phyloP scores from a whole-genome alignment of 1,140 invertebrate genomes.

The Thaumatotibia leucotreta region DNA sequence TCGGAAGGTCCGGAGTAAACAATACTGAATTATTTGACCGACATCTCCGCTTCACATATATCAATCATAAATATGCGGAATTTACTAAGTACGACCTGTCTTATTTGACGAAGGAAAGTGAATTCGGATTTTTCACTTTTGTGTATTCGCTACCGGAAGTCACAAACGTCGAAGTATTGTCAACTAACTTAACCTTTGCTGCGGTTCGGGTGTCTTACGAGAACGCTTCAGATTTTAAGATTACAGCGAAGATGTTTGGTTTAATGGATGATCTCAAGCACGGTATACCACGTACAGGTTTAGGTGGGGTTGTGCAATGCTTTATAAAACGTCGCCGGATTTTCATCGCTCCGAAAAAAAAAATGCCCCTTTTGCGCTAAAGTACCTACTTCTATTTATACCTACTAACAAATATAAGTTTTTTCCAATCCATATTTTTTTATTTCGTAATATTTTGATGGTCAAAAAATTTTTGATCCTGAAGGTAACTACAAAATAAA shows the following conservation, averaged over 20 bases:
- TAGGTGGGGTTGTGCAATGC: neutral
- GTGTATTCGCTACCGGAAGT: neutral
- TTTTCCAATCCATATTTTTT: too few species aligned
- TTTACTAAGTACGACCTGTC: constrained; percentile 94
- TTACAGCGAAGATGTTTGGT: neutral
- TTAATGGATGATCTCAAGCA: neutral
- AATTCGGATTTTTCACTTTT: neutral
- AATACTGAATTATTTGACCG: constrained; percentile 96
- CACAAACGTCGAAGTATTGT: neutral
- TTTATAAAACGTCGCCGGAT: neutral
- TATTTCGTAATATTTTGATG: too few species aligned
- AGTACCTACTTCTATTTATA: too few species aligned
- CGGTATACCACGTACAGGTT: neutral
- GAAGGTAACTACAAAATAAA: too few species aligned
- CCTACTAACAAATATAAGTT: too few species aligned
- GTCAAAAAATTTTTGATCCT: too few species aligned
- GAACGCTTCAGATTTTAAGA: neutral
- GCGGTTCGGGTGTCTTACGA: neutral
- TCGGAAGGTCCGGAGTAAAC: constrained; percentile 87
- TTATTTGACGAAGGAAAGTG: constrained; percentile 92
- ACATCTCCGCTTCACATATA: constrained; percentile 95
- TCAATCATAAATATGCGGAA: constrained; percentile 92
- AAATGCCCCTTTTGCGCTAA: too few species aligned
- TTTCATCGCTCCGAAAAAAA: neutral
- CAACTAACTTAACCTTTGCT: neutral